Conservation (phyloP, 2,888 invertebrate species). For the Rugalucina vietnamica region DNA sequence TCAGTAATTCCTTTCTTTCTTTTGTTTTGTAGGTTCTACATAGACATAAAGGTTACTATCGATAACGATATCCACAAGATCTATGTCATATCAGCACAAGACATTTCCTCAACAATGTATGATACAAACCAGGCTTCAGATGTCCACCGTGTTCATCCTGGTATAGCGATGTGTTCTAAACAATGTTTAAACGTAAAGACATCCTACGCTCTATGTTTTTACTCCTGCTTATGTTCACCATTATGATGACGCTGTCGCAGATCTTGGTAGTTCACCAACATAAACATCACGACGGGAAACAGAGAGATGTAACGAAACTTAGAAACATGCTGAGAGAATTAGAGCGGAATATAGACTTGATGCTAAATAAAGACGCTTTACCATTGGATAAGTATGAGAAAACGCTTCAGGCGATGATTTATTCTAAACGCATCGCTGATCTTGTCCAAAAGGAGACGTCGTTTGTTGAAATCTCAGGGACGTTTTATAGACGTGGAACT, state of each 20-base stretch:
- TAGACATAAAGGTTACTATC: no score
- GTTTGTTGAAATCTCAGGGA: not conserved
- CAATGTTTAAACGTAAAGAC: constrained; percentile 59
- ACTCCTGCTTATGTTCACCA: constrained; percentile 40
- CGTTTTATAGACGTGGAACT: not conserved
- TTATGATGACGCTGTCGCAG: constrained; percentile 58
- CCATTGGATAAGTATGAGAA: constrained; percentile 9
- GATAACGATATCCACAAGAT: no score
- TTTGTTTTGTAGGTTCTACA: no score
- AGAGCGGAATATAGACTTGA: not conserved
- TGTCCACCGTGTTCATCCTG: not conserved
- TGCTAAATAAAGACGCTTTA: constrained; percentile 13
- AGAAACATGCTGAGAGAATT: not conserved
- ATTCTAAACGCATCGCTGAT: not conserved
- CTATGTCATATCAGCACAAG: not conserved
- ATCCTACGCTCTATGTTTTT: constrained; percentile 47
- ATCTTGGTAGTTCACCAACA: constrained; percentile 58
- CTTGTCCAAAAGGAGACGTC: not conserved
- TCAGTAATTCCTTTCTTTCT: no score
- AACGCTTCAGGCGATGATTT: not conserved
- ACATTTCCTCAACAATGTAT: not conserved
- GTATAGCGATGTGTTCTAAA: not conserved
- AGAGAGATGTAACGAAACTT: not conserved
- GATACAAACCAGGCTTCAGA: not conserved
- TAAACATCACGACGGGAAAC: constrained; percentile 24